phyloP scores from a whole-genome alignment of 1,140 invertebrate genomes.

The Theocolax elegans region DNA sequence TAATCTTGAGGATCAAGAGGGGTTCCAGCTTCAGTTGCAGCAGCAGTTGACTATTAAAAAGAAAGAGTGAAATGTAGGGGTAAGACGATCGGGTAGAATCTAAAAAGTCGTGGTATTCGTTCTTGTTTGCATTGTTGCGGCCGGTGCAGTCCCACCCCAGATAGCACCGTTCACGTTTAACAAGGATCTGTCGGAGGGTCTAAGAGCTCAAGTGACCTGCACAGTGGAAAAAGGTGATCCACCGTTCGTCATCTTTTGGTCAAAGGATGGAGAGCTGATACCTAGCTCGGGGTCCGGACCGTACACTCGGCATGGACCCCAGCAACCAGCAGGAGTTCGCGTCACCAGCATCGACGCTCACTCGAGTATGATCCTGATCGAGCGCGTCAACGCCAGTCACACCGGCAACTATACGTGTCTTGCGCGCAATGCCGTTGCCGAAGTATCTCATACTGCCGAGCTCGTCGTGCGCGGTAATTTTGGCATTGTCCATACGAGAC shows the following conservation, averaged over 20 bases:
- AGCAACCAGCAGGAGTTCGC: constrained; percentile 55
- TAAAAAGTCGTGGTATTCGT: too few relatives aligned
- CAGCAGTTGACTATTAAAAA: too few relatives aligned
- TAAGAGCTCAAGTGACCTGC: constrained; percentile 91
- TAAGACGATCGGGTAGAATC: too few relatives aligned
- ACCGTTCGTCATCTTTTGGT: constrained; percentile 89
- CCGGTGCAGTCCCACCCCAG: constrained; percentile 82
- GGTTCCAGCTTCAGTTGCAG: too few relatives aligned
- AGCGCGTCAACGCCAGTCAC: constrained; percentile 84
- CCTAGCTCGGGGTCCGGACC: constrained; percentile 59
- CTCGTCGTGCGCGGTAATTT: constrained; percentile 77
- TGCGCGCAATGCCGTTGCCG: constrained; percentile 84
- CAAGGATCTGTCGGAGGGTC: constrained; percentile 82
- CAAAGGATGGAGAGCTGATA: constrained; percentile 80
- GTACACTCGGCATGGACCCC: constrained; percentile 41
- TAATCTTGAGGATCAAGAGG: too few relatives aligned
- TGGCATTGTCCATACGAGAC: too few relatives aligned
- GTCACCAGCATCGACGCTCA: constrained; percentile 80
- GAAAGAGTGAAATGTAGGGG: too few relatives aligned
- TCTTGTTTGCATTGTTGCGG: too few relatives aligned
- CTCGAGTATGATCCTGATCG: constrained; percentile 88
- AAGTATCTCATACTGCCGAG: constrained; percentile 71
- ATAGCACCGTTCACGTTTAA: constrained; percentile 79
- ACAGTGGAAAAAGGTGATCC: constrained; percentile 94
- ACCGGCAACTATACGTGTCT: constrained; percentile 91